Conservation (phyloP, 1,140 invertebrate genomes). For the Chymomyza costata region DNA sequence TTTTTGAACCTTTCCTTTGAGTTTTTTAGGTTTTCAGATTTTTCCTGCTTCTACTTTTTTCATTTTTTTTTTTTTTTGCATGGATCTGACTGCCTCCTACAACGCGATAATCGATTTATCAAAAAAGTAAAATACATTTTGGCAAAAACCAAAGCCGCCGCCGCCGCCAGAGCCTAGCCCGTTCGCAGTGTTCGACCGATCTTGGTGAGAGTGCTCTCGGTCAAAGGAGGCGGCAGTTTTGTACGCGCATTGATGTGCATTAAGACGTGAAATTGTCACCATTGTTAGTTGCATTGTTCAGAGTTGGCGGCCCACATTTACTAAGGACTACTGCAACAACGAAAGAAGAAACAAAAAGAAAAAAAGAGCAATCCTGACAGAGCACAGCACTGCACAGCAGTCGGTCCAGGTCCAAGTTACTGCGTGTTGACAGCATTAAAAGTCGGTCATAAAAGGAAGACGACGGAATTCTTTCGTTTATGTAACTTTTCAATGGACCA, state of each 20-base stretch:
- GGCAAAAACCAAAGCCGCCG: slow-evolving; percentile 39
- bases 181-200: not conserved
- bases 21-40: not conserved
- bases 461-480: not conserved
- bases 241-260: slow-evolving; percentile 70
- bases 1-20: slow-evolving; percentile 27
- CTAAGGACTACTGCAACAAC: slow-evolving; percentile 2
- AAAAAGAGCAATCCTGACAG: slow-evolving; percentile 24
- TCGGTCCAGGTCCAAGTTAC: slow-evolving; percentile 23
- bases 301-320: slow-evolving; percentile 43
- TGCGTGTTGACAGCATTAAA: slow-evolving; percentile 65
- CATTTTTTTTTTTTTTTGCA: slow-evolving; percentile 14
- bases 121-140: slow-evolving; percentile 58
- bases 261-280: slow-evolving; percentile 75
- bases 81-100: slow-evolving; percentile 48
- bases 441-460: slow-evolving; percentile 28
- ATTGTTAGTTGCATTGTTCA: slow-evolving; percentile 53
- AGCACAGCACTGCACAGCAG: slow-evolving; percentile 20
- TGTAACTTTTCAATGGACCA: too few relatives aligned
- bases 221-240: slow-evolving; percentile 47
- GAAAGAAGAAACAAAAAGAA: slow-evolving; percentile 11
- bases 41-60: slow-evolving; percentile 3
- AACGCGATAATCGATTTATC: slow-evolving; percentile 74
- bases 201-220: slow-evolving; percentile 1
- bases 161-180: slow-evolving; percentile 11